phyloP scores from a whole-genome alignment of 1,140 invertebrate species.

The Parasteatoda tepidariorum region DNA sequence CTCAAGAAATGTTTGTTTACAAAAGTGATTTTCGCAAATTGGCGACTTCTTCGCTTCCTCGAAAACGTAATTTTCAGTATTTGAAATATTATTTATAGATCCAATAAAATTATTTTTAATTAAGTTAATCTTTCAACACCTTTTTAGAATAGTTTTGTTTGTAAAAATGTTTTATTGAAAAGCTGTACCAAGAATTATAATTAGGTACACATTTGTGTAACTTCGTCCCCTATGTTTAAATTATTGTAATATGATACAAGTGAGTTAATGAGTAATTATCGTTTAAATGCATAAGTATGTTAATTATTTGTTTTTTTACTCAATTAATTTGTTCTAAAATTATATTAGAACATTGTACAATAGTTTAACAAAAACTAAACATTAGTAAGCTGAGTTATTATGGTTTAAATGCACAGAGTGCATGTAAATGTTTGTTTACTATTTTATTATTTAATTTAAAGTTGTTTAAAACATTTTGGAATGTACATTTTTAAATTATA shows the following conservation, averaged over 20 bases:
- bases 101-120: too few species aligned
- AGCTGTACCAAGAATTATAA: background rate
- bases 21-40: background rate
- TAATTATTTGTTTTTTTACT: background rate
- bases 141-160: too few species aligned
- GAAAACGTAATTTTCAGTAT: background rate
- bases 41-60: background rate
- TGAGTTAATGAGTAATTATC: background rate
- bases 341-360: background rate
- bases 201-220: too few species aligned
- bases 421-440: background rate
- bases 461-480: background rate
- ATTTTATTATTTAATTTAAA: background rate
- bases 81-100: background rate
- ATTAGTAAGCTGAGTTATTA: background rate
- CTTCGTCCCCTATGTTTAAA: too few species aligned
- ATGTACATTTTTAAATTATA: background rate
- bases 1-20: background rate
- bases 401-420: background rate
- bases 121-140: background rate
- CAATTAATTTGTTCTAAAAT: background rate
- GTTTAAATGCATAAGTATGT: background rate
- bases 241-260: too few species aligned
- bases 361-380: too few species aligned
- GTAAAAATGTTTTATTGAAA: too few species aligned